Evolutionary conservation across 2,113 vertebrate genomes (phyloP).

Genomic region (Rhodinocichla rosea): DNA sequence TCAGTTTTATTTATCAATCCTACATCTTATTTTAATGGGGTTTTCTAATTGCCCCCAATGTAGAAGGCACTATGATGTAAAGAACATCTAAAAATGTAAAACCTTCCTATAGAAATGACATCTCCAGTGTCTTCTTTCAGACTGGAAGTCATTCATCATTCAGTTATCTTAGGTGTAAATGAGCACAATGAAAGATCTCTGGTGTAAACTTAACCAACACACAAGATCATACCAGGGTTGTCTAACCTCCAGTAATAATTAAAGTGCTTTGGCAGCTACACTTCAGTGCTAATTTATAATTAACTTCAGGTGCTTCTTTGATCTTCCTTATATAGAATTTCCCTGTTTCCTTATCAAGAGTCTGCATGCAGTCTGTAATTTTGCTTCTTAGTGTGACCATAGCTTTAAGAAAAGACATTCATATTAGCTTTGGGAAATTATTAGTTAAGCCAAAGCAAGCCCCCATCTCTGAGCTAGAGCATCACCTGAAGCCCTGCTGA

Average conservation of each 20-base stretch:
- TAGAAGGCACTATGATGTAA: background rate
- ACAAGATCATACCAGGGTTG: background rate
- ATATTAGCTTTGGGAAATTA: constrained; percentile 36
- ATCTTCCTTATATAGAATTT: constrained; percentile 28
- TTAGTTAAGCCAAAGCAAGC: background rate
- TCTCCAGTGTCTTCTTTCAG: background rate
- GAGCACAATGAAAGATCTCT: background rate
- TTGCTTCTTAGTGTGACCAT: constrained; percentile 4
- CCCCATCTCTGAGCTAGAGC: background rate
- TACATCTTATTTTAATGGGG: background rate
- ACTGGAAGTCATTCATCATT: background rate
- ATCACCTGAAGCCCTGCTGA: background rate
- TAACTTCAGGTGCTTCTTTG: constrained; percentile 61
- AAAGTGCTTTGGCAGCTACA: background rate
- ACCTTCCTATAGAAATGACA: background rate
- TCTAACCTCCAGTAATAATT: constrained; percentile 25
- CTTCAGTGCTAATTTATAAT: constrained; percentile 58
- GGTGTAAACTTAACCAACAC: background rate
- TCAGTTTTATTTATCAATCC: background rate
- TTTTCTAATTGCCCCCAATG: background rate
- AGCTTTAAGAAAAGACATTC: constrained; percentile 2
- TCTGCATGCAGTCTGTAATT: constrained; percentile 43
- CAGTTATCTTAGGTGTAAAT: background rate
- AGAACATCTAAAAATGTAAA: background rate
- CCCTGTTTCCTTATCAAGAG: constrained; percentile 51